These are phyloP conservation scores for Andrena haemorrhoa DNA, from an alignment of 2,888 invertebrate genomes.

Conservation along the genomic window DNA sequence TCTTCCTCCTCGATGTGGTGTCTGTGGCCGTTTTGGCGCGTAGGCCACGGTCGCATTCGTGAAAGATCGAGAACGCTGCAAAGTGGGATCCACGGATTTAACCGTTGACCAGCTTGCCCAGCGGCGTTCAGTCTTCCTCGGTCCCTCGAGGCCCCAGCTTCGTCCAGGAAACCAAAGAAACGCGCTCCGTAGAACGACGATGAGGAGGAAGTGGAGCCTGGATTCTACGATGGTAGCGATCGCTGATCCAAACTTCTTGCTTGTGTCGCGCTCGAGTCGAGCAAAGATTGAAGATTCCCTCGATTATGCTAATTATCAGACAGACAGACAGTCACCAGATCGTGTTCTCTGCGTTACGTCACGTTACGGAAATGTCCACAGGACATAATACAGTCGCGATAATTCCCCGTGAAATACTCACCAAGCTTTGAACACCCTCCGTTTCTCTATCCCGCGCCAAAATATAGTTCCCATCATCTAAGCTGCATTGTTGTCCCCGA, in stretches of 20 bases:
- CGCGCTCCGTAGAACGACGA: conserved; percentile 19
- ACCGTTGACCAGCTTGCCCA: conserved; percentile 42
- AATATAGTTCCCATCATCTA: neutral
- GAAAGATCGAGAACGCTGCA: conserved; percentile 11
- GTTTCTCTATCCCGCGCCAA: conserved; percentile 11
- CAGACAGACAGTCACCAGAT: too few species aligned
- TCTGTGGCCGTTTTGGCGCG: conserved; percentile 40
- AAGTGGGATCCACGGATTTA: conserved; percentile 65
- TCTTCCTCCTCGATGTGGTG: conserved; percentile 29
- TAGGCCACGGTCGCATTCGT: conserved; percentile 22
- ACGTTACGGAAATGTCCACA: conserved; percentile 39
- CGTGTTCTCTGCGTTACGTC: conserved; percentile 22
- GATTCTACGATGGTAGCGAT: conserved; percentile 77
- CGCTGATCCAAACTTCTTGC: neutral
- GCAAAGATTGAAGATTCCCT: neutral
- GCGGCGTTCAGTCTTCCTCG: conserved; percentile 55
- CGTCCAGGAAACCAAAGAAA: neutral
- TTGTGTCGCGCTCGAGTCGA: neutral
- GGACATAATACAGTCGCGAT: conserved; percentile 42
- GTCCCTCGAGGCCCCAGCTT: conserved; percentile 14
- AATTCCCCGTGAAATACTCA: conserved; percentile 6
- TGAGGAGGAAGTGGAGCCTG: conserved; percentile 77
- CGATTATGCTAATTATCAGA: neutral
- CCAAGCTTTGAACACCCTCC: neutral
- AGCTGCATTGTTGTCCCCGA: neutral